Conservation (phyloP, 1,140 invertebrate species). For the Cepaea nemoralis region DNA sequence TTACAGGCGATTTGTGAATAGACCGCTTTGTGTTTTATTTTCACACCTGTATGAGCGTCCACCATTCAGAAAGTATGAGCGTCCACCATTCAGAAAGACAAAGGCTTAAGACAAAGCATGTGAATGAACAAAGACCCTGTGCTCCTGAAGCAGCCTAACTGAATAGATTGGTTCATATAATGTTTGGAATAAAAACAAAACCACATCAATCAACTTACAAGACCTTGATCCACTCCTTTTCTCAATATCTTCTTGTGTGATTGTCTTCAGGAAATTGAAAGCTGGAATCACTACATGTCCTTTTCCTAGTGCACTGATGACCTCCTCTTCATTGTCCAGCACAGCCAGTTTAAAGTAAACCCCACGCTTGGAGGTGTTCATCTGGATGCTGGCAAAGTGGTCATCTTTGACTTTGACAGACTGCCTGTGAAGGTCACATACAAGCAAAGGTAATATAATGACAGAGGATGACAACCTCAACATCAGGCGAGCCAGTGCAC, state of each 20-base stretch:
- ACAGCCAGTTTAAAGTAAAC: conserved; percentile 69
- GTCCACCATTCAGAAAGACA: too few species aligned
- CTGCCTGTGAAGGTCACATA: conserved; percentile 19
- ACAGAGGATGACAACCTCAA: too few species aligned
- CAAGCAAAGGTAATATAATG: too few species aligned
- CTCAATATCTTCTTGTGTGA: conserved; percentile 55
- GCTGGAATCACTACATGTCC: conserved; percentile 70
- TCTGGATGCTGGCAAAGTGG: conserved; percentile 68
- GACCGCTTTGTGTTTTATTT: too few species aligned
- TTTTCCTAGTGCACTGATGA: conserved; percentile 67
- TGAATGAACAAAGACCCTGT: neutral
- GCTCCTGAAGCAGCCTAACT: too few species aligned
- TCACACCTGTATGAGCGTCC: too few species aligned
- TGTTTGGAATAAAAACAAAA: too few species aligned
- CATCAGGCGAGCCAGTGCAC: too few species aligned
- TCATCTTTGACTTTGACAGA: conserved; percentile 69
- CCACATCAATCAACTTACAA: too few species aligned
- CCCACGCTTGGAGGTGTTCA: conserved; percentile 70
- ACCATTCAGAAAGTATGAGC: too few species aligned
- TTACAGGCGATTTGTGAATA: too few species aligned
- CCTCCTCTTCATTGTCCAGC: conserved; percentile 68
- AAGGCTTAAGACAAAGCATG: neutral
- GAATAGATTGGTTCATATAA: too few species aligned
- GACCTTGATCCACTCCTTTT: conserved; percentile 61
- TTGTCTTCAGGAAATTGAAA: conserved; percentile 68